Base-by-base conservation (phyloP, 2,113 vertebrate species). In the Anoura caudifer region DNA sequence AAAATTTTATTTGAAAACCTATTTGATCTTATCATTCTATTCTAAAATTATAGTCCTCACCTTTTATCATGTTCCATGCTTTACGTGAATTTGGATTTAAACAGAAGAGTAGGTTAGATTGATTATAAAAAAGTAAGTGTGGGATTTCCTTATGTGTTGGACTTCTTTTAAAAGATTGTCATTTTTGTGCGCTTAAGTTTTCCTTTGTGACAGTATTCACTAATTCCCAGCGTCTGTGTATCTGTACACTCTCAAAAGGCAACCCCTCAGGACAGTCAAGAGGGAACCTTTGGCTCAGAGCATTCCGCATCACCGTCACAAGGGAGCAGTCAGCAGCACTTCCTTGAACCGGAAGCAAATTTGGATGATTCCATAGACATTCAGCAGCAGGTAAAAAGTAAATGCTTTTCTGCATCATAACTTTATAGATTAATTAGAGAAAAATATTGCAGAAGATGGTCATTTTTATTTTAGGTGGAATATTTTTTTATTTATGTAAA, bases 361-460 rank as follows among this genome's bases (percentile, higher is more conserved):
- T 95, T 99, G 63, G 99, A 99, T 95, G 99, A 99, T 98, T 99
- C 99, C 92, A 99, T 99, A 95, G 99, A 99, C 98, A 99, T 99
- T 98, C 99, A 99, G 54, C 99, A 99, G 95, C 99, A 99, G 99
- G 99, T 99, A 98, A 97, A 97, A 98, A 94, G 13, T 24, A n/a
- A 59, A 11, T 59, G 19, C 67, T 94, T 96, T 72, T 91, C 26
- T 94, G 15, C 45, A 28, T 65, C 69, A 61, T 76, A 36, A 19
- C 24, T 73, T 72, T 87, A 26, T 87, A 47, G 81, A 28, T 82
- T 36, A 72, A 26, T 47, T 89, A 86, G 11, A 86, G 28, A 43
- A 72, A 63, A 24, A 76, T 24, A 2, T 47, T 56, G 13, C 36
- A 54, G 73, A 94, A 73, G 61, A 43, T 24, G 7, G 28, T 82